Evolutionary conservation across 2,113 vertebrate species (phyloP).

Genomic region (Ivindomyrus marchei): DNA sequence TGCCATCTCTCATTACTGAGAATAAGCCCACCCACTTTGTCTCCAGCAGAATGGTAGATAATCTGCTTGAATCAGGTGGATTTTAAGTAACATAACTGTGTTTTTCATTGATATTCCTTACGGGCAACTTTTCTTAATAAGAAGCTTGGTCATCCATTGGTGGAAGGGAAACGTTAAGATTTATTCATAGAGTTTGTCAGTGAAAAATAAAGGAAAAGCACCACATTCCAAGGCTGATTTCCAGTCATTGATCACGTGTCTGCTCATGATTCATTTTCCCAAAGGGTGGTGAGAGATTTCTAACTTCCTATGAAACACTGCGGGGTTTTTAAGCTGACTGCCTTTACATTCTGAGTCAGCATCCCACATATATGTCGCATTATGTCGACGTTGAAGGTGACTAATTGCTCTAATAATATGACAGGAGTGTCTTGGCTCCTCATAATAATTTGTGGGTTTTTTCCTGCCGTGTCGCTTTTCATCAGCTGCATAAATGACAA

Average conservation of each 20-base stretch:
- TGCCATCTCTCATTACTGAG: not conserved
- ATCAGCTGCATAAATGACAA: not conserved
- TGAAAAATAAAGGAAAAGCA: not conserved
- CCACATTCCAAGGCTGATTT: not conserved
- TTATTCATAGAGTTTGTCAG: not conserved
- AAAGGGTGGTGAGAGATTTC: not conserved
- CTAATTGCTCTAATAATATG: not conserved
- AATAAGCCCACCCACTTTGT: not conserved
- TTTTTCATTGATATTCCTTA: not conserved
- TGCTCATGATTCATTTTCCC: slow-evolving; percentile 3
- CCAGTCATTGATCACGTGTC: not conserved
- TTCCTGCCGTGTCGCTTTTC: not conserved
- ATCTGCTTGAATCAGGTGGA: not conserved
- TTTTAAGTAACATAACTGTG: not conserved
- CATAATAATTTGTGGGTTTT: not conserved
- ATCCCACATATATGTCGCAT: not conserved
- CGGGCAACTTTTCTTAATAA: not conserved
- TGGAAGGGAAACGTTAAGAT: not conserved
- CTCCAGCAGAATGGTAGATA: not conserved
- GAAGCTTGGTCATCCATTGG: not conserved
- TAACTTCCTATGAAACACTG: not conserved
- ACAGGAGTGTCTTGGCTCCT: not conserved
- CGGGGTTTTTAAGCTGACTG: not conserved
- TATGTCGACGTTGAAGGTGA: not conserved
- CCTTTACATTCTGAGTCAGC: not conserved